Conservation (phyloP, 1,140 invertebrate genomes). For the Cataglyphis hispanica region DNA sequence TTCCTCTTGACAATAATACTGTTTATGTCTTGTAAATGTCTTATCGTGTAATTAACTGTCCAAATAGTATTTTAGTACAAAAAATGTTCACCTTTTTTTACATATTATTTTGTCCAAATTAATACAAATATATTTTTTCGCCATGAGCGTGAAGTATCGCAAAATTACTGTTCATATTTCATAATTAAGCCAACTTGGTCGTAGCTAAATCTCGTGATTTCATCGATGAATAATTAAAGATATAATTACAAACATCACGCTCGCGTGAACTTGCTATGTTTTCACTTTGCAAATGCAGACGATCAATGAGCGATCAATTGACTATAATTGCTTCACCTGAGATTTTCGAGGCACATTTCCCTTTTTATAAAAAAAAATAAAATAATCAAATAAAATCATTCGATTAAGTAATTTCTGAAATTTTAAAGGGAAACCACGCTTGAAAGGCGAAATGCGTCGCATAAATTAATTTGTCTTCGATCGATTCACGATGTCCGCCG, state of each 20-base stretch:
- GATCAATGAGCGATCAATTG: conserved; percentile 36
- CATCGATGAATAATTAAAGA: conserved; percentile 50
- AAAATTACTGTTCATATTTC: background rate
- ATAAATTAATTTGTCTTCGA: conserved; percentile 6
- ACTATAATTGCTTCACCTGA: conserved; percentile 1
- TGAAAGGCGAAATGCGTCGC: conserved; percentile 8
- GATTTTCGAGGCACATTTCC: background rate
- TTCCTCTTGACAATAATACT: background rate
- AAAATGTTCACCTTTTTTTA: conserved; percentile 18
- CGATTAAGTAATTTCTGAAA: background rate
- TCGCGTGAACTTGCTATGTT: background rate
- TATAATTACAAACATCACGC: conserved; percentile 33
- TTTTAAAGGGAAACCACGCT: conserved; percentile 36
- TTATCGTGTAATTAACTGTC: background rate
- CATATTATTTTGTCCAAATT: background rate
- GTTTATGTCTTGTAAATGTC: background rate
- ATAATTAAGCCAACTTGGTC: conserved; percentile 7
- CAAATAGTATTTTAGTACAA: background rate
- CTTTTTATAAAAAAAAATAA: too few species aligned
- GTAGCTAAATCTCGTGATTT: conserved; percentile 38
- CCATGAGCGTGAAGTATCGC: background rate
- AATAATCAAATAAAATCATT: background rate
- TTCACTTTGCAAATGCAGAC: background rate
- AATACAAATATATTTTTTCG: background rate
- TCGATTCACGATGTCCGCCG: conserved; percentile 31